Evolutionary conservation across 2,888 invertebrate genomes (phyloP).

Genomic region (Malthinus seriepunctatus): DNA sequence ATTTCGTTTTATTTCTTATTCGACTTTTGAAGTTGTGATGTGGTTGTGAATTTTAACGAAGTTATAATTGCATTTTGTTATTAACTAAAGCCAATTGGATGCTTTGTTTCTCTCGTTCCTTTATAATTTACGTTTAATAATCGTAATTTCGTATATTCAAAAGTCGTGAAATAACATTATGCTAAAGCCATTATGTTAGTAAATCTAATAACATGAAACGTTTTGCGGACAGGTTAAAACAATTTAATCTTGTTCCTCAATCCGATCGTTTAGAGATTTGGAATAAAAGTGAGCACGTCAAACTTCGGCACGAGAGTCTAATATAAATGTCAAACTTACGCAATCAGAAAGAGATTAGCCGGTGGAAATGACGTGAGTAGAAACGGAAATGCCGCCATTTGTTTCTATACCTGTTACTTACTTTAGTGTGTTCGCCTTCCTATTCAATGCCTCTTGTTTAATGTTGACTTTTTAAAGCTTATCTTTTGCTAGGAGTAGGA

Average conservation of each 20-base stretch:
- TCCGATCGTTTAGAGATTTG: conserved; percentile 27
- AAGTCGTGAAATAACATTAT: conserved; percentile 9
- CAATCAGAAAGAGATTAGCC: conserved; percentile 55
- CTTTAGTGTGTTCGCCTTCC: conserved; percentile 32
- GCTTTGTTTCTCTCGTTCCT: too few relatives aligned
- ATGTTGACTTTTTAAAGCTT: too few relatives aligned
- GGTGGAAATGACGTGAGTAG: conserved; percentile 50
- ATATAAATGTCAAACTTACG: conserved; percentile 55
- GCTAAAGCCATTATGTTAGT: conserved; percentile 9
- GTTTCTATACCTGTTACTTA: conserved; percentile 41
- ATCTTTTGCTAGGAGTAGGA: too few relatives aligned
- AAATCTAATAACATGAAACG: conserved; percentile 22
- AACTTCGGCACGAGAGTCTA: conserved; percentile 46
- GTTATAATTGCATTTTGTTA: not conserved
- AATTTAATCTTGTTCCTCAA: conserved; percentile 22
- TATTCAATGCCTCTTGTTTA: not conserved
- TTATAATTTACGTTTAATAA: conserved; percentile 3
- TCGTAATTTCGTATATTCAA: conserved; percentile 3
- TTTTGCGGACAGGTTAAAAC: conserved; percentile 24
- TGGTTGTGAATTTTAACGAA: too few relatives aligned
- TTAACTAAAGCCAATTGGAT: not conserved
- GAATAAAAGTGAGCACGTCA: conserved; percentile 34
- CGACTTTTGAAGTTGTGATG: too few relatives aligned
- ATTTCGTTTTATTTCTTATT: too few relatives aligned
- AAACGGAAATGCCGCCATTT: conserved; percentile 47